A percentile compares a stretch with the other conserved stretches of the same genome.
phyloP scores from a whole-genome alignment of 2,113 vertebrate genomes.

The Mirza zaza region DNA sequence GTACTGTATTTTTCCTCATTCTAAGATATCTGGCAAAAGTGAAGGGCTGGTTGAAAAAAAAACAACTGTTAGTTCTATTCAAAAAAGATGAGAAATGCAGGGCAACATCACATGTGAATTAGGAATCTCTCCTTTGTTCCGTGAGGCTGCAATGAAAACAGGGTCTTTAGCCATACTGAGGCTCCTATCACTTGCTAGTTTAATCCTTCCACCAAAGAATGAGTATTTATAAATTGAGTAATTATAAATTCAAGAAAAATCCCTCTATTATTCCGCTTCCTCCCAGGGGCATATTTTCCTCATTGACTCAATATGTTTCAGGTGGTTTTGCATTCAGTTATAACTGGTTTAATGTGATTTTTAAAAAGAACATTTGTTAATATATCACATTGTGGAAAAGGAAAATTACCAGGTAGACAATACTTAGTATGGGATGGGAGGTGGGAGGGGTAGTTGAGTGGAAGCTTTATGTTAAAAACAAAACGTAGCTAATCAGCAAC shows the following conservation, averaged over 20 bases:
- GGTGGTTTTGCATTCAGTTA: background rate
- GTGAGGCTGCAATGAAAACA: background rate
- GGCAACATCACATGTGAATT: background rate
- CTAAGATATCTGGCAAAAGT: background rate
- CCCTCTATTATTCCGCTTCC: background rate
- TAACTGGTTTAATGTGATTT: conserved; percentile 4
- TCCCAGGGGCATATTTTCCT: background rate
- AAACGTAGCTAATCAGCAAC: too few species aligned
- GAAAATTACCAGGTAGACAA: too few species aligned
- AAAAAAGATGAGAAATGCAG: background rate
- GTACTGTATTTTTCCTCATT: background rate
- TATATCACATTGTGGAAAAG: background rate
- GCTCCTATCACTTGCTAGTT: background rate
- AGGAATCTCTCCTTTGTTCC: background rate
- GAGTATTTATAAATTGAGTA: background rate
- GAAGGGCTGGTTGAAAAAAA: background rate
- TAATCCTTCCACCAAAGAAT: background rate
- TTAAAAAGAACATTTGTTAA: conserved; percentile 4
- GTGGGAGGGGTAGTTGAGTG: too few species aligned
- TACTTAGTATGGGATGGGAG: too few species aligned
- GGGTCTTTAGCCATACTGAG: background rate
- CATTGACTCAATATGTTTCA: background rate
- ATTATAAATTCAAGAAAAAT: conserved; percentile 20
- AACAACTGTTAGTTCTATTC: background rate
- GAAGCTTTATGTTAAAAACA: too few species aligned